Evolutionary conservation across 1,140 invertebrate species (phyloP).

Genomic region (Atopsyche davidsoni): DNA sequence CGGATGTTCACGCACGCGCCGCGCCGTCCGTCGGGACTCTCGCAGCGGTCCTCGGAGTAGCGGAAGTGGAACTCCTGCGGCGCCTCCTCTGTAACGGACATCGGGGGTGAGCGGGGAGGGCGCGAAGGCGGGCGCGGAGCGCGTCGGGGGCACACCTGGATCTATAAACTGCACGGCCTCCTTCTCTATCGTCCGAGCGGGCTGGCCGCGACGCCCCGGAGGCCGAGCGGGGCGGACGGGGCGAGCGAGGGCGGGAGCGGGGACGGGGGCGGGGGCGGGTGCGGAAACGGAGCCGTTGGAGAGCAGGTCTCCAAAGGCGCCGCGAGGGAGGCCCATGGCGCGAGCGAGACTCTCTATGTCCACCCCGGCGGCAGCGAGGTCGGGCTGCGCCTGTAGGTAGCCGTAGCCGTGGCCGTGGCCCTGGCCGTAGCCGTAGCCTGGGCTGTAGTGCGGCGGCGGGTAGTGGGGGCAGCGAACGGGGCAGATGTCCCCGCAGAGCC

Average conservation of each 20-base stretch:
- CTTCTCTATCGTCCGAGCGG: conserved; percentile 7
- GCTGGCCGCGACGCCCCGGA: too few relatives aligned
- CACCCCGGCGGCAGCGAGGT: conserved; percentile 9
- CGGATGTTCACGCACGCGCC: conserved; percentile 24
- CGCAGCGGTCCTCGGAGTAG: conserved; percentile 21
- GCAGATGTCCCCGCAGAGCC: conserved; percentile 25
- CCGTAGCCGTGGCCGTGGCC: conserved; percentile 9
- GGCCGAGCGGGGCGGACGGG: not conserved
- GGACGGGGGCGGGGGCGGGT: too few relatives aligned
- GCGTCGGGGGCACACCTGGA: conserved; percentile 8
- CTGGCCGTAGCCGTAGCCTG: conserved; percentile 4
- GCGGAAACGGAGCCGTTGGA: not conserved
- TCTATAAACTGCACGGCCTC: conserved; percentile 22
- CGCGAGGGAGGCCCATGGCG: conserved; percentile 22
- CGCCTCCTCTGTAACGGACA: not conserved
- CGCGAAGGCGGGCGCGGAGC: not conserved
- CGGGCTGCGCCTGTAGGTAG: conserved; percentile 2
- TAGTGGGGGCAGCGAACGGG: conserved; percentile 17
- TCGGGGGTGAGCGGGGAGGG: not conserved
- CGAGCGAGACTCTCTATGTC: conserved; percentile 26
- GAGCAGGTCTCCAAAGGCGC: conserved; percentile 20
- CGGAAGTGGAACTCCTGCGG: conserved; percentile 18
- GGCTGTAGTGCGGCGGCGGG: conserved; percentile 10
- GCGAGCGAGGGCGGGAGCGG: not conserved
- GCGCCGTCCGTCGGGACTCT: conserved; percentile 17